These are phyloP conservation scores for Nomada hirtipes DNA, from an alignment of 2,888 invertebrate species.

Conservation along the genomic window DNA sequence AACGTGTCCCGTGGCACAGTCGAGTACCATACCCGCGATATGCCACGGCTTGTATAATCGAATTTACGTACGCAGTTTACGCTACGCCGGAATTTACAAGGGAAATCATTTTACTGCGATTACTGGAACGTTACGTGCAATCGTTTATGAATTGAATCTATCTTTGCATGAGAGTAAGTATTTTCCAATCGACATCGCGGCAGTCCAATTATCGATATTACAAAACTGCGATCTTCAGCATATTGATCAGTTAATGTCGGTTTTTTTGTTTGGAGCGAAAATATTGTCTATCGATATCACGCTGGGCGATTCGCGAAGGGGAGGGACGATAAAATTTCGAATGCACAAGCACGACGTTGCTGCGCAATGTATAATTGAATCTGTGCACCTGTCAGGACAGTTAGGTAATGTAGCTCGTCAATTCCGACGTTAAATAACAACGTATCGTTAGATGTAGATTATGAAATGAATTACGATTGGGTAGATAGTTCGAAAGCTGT, in stretches of 20 bases:
- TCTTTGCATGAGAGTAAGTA: too few relatives aligned
- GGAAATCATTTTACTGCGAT: too few relatives aligned
- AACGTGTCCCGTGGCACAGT: conserved; percentile 44
- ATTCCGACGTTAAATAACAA: conserved; percentile 16
- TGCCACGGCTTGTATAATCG: conserved; percentile 54
- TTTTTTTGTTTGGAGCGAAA: too few relatives aligned
- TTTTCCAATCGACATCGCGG: too few relatives aligned
- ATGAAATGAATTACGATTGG: conserved; percentile 41
- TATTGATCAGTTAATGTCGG: too few relatives aligned
- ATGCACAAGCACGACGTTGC: background rate
- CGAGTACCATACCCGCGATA: conserved; percentile 49
- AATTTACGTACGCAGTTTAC: conserved; percentile 1
- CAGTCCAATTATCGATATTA: too few relatives aligned
- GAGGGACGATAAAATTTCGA: background rate
- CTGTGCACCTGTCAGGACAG: background rate
- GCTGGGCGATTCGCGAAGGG: too few relatives aligned
- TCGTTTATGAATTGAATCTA: too few relatives aligned
- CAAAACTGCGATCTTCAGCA: too few relatives aligned
- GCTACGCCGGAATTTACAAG: too few relatives aligned
- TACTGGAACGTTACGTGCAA: too few relatives aligned
- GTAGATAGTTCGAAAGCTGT: conserved; percentile 34
- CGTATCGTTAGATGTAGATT: conserved; percentile 27
- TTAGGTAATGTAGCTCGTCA: conserved; percentile 30
- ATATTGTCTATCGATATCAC: too few relatives aligned
- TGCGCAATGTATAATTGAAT: conserved; percentile 7